Conservation (phyloP, 2,797 vertebrate genomes). For the Acrossocheilus fasciatus region DNA sequence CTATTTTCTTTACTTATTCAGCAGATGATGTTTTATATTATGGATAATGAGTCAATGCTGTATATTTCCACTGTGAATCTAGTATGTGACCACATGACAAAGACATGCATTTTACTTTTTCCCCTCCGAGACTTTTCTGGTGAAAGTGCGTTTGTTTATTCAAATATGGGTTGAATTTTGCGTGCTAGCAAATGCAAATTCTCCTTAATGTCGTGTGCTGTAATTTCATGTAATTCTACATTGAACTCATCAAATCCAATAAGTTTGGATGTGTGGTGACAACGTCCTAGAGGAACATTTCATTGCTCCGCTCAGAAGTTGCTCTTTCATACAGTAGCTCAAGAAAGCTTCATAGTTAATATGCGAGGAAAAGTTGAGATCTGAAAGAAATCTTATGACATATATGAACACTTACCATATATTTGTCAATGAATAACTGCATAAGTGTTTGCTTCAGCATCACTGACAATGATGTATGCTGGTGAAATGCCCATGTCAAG, state of each 20-base stretch:
- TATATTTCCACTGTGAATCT: slow-evolving; percentile 9
- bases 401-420: slow-evolving; percentile 1
- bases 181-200: slow-evolving; percentile 23
- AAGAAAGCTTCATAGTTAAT: neutral
- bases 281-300: neutral
- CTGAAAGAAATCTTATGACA: neutral
- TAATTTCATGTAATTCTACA: neutral
- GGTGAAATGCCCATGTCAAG: neutral
- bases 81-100: slow-evolving; percentile 26
- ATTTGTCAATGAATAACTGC: slow-evolving; percentile 40
- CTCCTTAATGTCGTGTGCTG: neutral
- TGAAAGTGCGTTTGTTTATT: neutral
- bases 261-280: neutral
- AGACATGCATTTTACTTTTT: neutral
- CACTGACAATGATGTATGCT: slow-evolving; percentile 6
- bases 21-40: slow-evolving; percentile 18
- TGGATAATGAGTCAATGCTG: slow-evolving; percentile 4
- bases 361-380: neutral
- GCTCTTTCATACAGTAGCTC: neutral
- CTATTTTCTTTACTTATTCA: neutral
- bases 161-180: neutral
- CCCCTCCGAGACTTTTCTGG: slow-evolving; percentile 6
- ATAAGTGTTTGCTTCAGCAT: neutral
- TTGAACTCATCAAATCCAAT: neutral
- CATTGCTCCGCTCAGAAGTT: neutral